Evolutionary conservation across 2,888 invertebrate species (phyloP), one percentile per base, ranked within the genome.

Genomic region (Chirona hameri): DNA sequence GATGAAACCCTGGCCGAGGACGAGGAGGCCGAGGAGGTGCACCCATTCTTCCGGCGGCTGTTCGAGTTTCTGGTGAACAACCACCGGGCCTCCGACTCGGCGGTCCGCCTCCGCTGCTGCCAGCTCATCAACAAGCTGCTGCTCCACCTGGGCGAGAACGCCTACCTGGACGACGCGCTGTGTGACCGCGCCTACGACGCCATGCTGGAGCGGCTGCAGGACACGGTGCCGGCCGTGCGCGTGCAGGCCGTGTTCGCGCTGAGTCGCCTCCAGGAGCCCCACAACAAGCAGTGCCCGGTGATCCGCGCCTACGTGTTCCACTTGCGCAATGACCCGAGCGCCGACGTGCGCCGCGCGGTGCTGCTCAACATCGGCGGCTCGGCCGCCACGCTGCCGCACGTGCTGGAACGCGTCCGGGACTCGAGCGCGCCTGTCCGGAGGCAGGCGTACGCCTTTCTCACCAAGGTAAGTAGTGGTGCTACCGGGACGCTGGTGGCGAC

Each of bases 191-290:
- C 96, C 65, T 90, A 92, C 83, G 89, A 90, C 46, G 91, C 92
- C 82, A 94, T 96, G 92, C 87, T 92, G 83, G 90, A 91, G 79
- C 89, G 93, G 55, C 87, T 92, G 79, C 87, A 93, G 89, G 96
- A 96, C 87, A 91, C 92, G 15, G 91, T 93, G 79, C 91, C 93
- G 0, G 91, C 92, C 81, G 93, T 97, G 5, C 90, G 96, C 31
- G 92, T 93, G 60, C 93, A 95, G 86, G 96, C 96, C 0, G 93
- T 95, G 0, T 88, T 92, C 52, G 94, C 95, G 0, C 89, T 97
- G 72, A 92, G 93, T 83, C 90, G 96, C 9, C 89, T 97, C 0
- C 97, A 97, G 88, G 93, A 94, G 86, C 95, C 95, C 0, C 89
- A 89, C 81, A 92, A 94, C 86, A 90, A 91, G 0, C 90, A 93